Evolutionary conservation across 2,113 vertebrate genomes (phyloP).

Genomic region (Piaya cayana): DNA sequence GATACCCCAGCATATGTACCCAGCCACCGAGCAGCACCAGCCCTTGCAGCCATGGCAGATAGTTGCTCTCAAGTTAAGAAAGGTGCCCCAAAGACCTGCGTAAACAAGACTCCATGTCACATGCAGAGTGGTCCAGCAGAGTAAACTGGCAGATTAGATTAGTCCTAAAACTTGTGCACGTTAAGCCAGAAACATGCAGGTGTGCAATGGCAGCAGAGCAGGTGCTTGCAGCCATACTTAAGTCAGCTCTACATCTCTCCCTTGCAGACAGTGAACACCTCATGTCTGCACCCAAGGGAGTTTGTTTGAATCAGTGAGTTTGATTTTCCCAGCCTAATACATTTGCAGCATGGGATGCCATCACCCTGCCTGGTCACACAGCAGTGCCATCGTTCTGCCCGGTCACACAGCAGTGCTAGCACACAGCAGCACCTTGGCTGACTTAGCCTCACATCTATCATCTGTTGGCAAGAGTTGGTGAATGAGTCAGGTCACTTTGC

Average conservation of each 20-base stretch:
- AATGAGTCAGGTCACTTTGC: not conserved
- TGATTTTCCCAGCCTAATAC: not conserved
- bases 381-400: not conserved
- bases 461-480: not conserved
- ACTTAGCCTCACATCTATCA: not conserved
- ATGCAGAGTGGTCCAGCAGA: rapidly evolving
- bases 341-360: not conserved
- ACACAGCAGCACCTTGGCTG: not conserved
- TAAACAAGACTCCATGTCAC: not conserved
- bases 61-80: not conserved
- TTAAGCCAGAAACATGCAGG: not conserved
- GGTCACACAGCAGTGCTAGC: not conserved
- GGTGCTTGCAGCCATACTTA: not conserved
- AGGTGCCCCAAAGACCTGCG: not conserved
- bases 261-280: not conserved
- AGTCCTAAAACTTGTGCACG: not conserved
- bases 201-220: rapidly evolving
- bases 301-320: not conserved
- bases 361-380: not conserved
- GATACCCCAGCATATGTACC: rapidly evolving
- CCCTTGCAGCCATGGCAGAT: rapidly evolving
- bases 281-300: rapidly evolving
- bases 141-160: not conserved
- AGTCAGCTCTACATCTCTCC: not conserved
- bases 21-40: not conserved